Evolutionary conservation across 1,140 invertebrate species (phyloP).

Genomic region (Conus ventricosus): DNA sequence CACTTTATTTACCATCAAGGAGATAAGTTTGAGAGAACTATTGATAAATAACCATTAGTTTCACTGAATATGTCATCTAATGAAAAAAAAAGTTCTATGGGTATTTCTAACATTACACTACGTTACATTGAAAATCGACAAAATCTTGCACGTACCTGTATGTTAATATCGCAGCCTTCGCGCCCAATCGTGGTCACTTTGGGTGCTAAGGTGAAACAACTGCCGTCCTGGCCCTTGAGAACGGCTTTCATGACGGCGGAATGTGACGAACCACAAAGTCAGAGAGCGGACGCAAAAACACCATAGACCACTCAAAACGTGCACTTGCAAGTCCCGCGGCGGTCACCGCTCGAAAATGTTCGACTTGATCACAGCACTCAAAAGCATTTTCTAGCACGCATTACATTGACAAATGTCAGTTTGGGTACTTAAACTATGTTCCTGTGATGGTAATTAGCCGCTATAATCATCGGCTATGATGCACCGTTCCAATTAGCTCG

Average conservation of each 20-base stretch:
- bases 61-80: too few species aligned
- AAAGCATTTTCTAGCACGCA: background rate
- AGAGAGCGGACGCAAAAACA: background rate
- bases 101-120: too few species aligned
- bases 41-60: too few species aligned
- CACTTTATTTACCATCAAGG: too few species aligned
- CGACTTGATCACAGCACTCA: background rate
- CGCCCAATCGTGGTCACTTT: conserved; percentile 73
- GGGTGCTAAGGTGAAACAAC: conserved; percentile 60
- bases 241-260: conserved; percentile 63
- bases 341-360: background rate
- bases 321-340: background rate
- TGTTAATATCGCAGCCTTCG: conserved; percentile 72
- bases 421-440: background rate
- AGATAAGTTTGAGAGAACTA: too few species aligned
- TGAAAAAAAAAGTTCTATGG: too few species aligned
- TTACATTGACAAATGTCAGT: background rate
- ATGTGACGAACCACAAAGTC: background rate
- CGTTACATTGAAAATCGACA: too few species aligned
- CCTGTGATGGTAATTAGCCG: background rate
- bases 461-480: background rate
- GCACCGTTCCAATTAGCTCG: background rate
- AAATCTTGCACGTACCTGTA: conserved; percentile 66
- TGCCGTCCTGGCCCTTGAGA: conserved; percentile 69
- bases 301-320: background rate